Evolutionary conservation across 2,113 vertebrate species (phyloP).

Genomic region (Centrocercus urophasianus): DNA sequence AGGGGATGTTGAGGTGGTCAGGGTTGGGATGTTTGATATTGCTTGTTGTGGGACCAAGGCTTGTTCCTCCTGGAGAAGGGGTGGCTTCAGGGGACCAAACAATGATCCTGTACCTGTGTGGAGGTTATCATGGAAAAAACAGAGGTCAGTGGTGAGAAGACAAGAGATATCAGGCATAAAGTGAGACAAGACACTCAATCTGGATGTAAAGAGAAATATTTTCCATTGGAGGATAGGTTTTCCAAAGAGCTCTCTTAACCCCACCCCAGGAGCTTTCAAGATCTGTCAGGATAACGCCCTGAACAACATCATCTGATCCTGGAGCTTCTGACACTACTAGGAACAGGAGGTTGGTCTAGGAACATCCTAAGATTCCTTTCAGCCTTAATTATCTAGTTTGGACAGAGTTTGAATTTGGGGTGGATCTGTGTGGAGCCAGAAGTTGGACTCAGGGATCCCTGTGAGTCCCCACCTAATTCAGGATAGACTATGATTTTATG

Average conservation of each 20-base stretch:
- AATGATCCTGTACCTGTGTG: background rate
- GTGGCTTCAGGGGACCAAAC: background rate
- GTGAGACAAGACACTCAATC: background rate
- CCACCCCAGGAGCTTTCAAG: background rate
- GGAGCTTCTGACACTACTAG: background rate
- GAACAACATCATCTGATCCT: background rate
- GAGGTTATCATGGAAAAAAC: background rate
- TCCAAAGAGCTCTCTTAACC: rapidly evolving
- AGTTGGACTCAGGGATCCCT: too few relatives aligned
- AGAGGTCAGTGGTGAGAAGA: background rate
- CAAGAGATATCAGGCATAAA: background rate
- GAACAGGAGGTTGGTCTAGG: background rate
- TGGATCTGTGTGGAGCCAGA: too few relatives aligned
- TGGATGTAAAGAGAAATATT: background rate
- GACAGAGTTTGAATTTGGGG: too few relatives aligned
- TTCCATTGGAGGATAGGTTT: background rate
- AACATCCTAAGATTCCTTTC: background rate
- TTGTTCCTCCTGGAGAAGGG: background rate
- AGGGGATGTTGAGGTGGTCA: background rate
- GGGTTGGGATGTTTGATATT: background rate
- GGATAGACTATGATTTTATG: too few relatives aligned
- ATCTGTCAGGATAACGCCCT: background rate
- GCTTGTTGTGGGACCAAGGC: background rate
- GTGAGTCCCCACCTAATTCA: too few relatives aligned
- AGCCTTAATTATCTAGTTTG: background rate